Evolutionary conservation across 2,113 vertebrate genomes (phyloP).

Genomic region (Mobula birostris): DNA sequence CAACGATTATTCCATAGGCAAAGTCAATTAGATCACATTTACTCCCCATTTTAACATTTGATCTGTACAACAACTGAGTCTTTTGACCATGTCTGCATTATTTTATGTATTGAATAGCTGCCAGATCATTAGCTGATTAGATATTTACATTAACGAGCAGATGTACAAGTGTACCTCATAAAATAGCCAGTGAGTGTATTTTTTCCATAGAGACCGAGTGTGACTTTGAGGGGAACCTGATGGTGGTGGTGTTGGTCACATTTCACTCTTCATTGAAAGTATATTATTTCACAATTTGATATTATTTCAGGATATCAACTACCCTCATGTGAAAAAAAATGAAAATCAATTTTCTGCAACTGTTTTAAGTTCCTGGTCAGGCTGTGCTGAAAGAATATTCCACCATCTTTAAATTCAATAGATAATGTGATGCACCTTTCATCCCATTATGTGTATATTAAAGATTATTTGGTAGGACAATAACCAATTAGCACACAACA

Average conservation of each 20-base stretch:
- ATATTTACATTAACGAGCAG: too few species aligned
- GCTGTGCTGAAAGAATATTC: background rate
- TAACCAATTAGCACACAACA: background rate
- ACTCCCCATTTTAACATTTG: too few species aligned
- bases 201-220: too few species aligned
- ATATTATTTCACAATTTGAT: slow-evolving; percentile 38
- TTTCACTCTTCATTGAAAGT: slow-evolving; percentile 48
- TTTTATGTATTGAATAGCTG: too few species aligned
- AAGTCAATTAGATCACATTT: too few species aligned
- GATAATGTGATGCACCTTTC: background rate
- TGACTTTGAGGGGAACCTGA: too few species aligned
- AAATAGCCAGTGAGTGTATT: too few species aligned
- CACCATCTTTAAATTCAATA: background rate
- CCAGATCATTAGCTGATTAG: too few species aligned
- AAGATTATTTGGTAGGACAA: background rate
- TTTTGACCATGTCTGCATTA: too few species aligned
- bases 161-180: too few species aligned
- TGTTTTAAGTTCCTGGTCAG: background rate
- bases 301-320: slow-evolving; percentile 41
- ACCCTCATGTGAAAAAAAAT: slow-evolving; percentile 36
- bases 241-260: slow-evolving; percentile 31
- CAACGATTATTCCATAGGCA: too few species aligned
- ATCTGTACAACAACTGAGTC: too few species aligned
- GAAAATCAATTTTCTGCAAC: slow-evolving; percentile 8
- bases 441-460: background rate